phyloP scores from a whole-genome alignment of 2,888 invertebrate genomes.

The Phalera bucephala region DNA sequence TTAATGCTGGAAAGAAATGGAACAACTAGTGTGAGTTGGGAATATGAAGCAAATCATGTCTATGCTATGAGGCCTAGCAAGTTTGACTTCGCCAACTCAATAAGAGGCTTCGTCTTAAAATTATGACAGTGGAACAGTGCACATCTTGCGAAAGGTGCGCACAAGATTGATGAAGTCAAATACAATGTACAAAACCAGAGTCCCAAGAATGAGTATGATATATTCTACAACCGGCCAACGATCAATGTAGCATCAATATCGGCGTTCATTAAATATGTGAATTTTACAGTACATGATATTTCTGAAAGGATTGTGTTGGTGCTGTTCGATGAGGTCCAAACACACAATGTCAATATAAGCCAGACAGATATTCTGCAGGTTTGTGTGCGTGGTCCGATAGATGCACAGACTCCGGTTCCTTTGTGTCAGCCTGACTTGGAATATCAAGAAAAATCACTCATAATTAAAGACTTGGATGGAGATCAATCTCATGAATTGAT shows the following conservation, averaged over 20 bases:
- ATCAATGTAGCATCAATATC: conserved; percentile 69
- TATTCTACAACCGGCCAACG: conserved; percentile 62
- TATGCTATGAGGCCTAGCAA: conserved; percentile 89
- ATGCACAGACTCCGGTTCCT: conserved; percentile 53
- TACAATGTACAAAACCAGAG: conserved; percentile 74
- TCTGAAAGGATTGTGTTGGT: conserved; percentile 90
- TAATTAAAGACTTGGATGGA: conserved; percentile 89
- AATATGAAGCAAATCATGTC: conserved; percentile 85
- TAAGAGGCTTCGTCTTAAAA: conserved; percentile 90
- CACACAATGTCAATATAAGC: conserved; percentile 90
- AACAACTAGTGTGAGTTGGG: conserved; percentile 81
- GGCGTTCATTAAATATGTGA: conserved; percentile 69
- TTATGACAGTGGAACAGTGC: conserved; percentile 91
- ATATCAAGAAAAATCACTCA: conserved; percentile 87
- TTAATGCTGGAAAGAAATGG: conserved; percentile 81
- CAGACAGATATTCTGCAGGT: conserved; percentile 90
- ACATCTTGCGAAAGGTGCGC: conserved; percentile 76
- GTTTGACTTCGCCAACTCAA: conserved; percentile 84
- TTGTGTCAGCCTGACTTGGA: conserved; percentile 89
- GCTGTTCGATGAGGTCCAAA: conserved; percentile 89
- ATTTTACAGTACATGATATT: conserved; percentile 81
- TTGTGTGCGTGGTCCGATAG: conserved; percentile 76
- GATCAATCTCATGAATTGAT: conserved; percentile 91
- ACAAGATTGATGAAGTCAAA: conserved; percentile 65
- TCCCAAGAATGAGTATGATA: conserved; percentile 69